Evolutionary conservation across 2,888 invertebrate genomes (phyloP), one percentile per base, ranked within the genome.

Genomic region (Morpho helenor): DNA sequence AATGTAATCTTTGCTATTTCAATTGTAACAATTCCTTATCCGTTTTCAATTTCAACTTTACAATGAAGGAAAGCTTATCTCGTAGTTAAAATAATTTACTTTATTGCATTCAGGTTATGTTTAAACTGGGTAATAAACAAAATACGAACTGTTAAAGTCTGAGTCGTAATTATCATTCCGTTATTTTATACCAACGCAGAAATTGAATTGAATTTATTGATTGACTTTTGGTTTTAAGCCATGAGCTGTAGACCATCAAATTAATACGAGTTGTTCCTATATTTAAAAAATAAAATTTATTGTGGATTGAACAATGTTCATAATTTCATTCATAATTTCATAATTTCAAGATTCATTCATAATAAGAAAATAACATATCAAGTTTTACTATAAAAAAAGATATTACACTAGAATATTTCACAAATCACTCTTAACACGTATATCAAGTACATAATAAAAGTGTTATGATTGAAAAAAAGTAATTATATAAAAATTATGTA

Each of bases 121-220:
- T 78, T 77, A 76, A 73, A 74, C 73, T 61, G 59, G 68, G 69
- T 65, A 74, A 82, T 83, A 85, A 84, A 80, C 79, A 79, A 80
- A 82, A 76, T 66, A 65, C 67, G 70, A 68, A 74, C 61, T 66
- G 67, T 68, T 71, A 69, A 76, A 78, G 73, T 75, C 75, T 70
- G 71, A 69, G 70, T 77, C 77, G 80, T 80, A 83, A 84, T 83
- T 84, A 84, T 79, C 75, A 67, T 67, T 64, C 79, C 75, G 75
- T 75, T 76, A 68, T 65, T 69, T 66, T 69, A 69, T 73, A 74
- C 75, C 43, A 76, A 73, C 74, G 76, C 77, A 74, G 73, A 68
- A 80, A 79, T 74, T 74, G 68, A 75, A 77, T 75, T 62, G 67
- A 73, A 79, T 77, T 80, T 79, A 80, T 77, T 73, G 79, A 75